phyloP scores from a whole-genome alignment of 2,113 vertebrate genomes.

The Diglossa brunneiventris region DNA sequence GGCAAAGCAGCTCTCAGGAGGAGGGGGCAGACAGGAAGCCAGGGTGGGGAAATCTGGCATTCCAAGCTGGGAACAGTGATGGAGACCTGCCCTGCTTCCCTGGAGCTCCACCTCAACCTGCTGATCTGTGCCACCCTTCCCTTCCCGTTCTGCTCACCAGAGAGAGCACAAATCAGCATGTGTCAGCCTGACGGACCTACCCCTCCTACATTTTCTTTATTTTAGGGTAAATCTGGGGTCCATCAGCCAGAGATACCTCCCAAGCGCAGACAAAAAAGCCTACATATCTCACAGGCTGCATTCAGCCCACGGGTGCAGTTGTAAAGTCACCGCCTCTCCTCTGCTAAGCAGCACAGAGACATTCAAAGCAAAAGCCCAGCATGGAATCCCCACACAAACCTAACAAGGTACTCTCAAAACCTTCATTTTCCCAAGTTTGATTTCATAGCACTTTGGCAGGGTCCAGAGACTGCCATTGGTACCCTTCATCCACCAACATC shows the following conservation, averaged over 20 bases:
- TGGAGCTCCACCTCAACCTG: accelerated
- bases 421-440: background rate
- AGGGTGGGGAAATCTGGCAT: accelerated
- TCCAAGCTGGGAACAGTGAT: accelerated
- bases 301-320: background rate
- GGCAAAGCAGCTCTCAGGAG: background rate
- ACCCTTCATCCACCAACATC: background rate
- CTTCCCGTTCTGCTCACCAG: accelerated
- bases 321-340: background rate
- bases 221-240: background rate
- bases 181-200: accelerated
- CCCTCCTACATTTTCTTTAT: background rate
- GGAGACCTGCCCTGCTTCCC: background rate
- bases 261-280: background rate
- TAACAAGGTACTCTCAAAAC: background rate
- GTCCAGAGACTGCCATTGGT: background rate
- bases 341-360: background rate
- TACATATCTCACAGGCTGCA: background rate
- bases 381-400: background rate
- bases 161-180: accelerated
- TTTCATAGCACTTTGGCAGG: accelerated
- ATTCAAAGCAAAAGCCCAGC: background rate
- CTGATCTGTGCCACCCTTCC: background rate
- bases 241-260: background rate
- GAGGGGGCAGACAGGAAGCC: background rate